A percentile compares a stretch with the other conserved stretches of the same genome.
Evolutionary conservation across 2,113 vertebrate genomes (phyloP).

Genomic region (Xiphias gladius): DNA sequence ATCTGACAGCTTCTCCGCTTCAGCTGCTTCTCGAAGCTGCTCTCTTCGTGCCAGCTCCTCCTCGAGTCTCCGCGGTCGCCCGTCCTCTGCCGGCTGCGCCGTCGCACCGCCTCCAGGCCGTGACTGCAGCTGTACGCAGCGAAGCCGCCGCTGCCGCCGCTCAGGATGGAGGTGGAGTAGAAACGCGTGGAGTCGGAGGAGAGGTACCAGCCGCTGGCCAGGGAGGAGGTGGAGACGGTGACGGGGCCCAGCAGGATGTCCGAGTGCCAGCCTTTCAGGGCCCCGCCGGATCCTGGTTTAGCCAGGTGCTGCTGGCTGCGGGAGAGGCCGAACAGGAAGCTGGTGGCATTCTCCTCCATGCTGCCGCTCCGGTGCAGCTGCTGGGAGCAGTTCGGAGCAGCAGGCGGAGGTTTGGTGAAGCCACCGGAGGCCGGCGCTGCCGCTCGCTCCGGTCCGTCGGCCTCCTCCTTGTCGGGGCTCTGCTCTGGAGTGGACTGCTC

Average conservation of each 20-base stretch:
- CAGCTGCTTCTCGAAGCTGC: slow-evolving; percentile 97
- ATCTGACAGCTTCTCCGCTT: slow-evolving; percentile 97
- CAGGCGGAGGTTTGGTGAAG: slow-evolving; percentile 44
- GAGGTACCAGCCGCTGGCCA: slow-evolving; percentile 91
- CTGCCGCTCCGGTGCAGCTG: slow-evolving; percentile 91
- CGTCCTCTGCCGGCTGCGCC: slow-evolving; percentile 87
- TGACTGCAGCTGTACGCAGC: slow-evolving; percentile 87
- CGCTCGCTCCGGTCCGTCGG: slow-evolving; percentile 15
- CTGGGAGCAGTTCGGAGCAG: slow-evolving; percentile 68
- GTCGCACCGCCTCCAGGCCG: slow-evolving; percentile 83
- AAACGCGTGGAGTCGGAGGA: slow-evolving; percentile 88
- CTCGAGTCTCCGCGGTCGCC: slow-evolving; percentile 88
- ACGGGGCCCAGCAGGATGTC: slow-evolving; percentile 91
- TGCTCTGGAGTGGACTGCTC: slow-evolving; percentile 91
- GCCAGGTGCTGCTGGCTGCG: slow-evolving; percentile 92
- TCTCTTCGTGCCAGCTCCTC: slow-evolving; percentile 97
- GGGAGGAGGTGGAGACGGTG: slow-evolving; percentile 82
- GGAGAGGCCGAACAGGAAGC: slow-evolving; percentile 89
- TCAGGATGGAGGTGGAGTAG: slow-evolving; percentile 90
- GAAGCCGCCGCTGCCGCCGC: slow-evolving; percentile 62
- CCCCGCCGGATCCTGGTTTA: slow-evolving; percentile 80
- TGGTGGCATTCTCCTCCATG: slow-evolving; percentile 88
- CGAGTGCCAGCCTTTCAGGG: slow-evolving; percentile 95
- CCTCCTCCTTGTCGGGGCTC: slow-evolving; percentile 90
- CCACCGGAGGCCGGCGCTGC: slow-evolving; percentile 44